Evolutionary conservation across 2,113 vertebrate genomes (phyloP), one percentile per base, ranked within the genome.

Genomic region (Trogon surrucura): DNA sequence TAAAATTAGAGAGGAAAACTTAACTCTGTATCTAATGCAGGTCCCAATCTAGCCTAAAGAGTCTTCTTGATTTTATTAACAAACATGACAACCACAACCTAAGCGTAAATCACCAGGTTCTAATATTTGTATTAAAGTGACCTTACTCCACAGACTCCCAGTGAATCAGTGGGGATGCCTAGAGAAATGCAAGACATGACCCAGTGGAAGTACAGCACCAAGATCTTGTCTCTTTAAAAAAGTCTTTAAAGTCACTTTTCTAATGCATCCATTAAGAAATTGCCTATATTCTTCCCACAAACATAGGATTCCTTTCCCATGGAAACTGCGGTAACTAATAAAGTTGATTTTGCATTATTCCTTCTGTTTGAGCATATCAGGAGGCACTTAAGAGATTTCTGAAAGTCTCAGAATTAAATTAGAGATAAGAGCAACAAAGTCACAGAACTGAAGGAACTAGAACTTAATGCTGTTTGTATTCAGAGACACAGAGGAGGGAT

Each of bases 361-460:
- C 36, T 26, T 85, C 57, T 57, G 50, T 69, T 58, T 32, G 61
- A 82, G 65, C 13, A 9, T 72, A 69, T 71, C 66, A 88, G 58
- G 41, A 66, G 27, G 30, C 44, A 71, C 26, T 93, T 77, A 45
- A 50, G 44, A 71, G 26, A 82, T 45, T 90, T 75, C 62, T 90
- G 62, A 89, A 75, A 58, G 56, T 16, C 17, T 80, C 67, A 78
- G 41, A 88, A 74, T 70, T 90, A 83, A 88, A 70, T 73, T 78
- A 64, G 2, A 5, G n/a, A 5, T 69, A 69, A 66, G 7, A 88
- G 34, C 13, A 85, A 48, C 20, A 17, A 56, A 81, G 20, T 61
- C 45, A n/a, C 48, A 51, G 53, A 50, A 38, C 6, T 41, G 62
- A 82, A 44, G 0, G 11, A 70, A 45, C 19, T 54, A 25, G 11